Conservation (phyloP, 2,888 invertebrate species). For the Colostygia pectinataria region DNA sequence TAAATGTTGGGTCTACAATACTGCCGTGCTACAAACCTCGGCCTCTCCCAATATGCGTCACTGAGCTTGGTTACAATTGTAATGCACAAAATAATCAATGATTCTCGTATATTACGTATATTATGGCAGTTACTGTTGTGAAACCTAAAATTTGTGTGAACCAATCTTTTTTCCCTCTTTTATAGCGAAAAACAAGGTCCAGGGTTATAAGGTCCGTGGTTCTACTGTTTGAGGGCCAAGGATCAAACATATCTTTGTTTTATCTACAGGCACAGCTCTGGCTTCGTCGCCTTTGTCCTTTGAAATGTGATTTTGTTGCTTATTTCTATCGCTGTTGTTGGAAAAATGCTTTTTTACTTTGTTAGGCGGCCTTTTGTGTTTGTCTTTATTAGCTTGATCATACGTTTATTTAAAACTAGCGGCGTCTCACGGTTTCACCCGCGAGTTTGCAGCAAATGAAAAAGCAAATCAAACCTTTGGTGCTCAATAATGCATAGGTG, state of each 20-base stretch:
- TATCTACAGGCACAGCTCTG: conserved; percentile 29
- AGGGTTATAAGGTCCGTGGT: conserved; percentile 2
- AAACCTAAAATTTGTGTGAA: background rate
- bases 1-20: too few relatives aligned
- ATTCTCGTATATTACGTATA: too few relatives aligned
- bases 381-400: conserved; percentile 12
- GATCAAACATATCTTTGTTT: conserved; percentile 38
- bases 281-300: conserved; percentile 34
- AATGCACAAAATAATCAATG: too few relatives aligned
- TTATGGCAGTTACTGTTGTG: too few relatives aligned
- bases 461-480: too few relatives aligned
- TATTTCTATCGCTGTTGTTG: conserved; percentile 22
- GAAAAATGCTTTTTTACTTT: conserved; percentile 10
- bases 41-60: too few relatives aligned
- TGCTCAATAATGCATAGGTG: too few relatives aligned
- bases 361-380: conserved; percentile 13
- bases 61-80: too few relatives aligned
- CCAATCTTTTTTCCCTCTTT: background rate
- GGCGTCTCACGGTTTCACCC: too few relatives aligned
- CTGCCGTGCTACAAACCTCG: too few relatives aligned
- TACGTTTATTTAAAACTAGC: background rate
- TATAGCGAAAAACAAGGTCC: background rate
- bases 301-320: conserved; percentile 28
- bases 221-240: conserved; percentile 45
- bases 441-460: too few relatives aligned